A percentile compares a stretch with the other conserved stretches of the same genome.
Conservation (phyloP, 1,140 invertebrate species). For the Marisa cornuarietis region DNA sequence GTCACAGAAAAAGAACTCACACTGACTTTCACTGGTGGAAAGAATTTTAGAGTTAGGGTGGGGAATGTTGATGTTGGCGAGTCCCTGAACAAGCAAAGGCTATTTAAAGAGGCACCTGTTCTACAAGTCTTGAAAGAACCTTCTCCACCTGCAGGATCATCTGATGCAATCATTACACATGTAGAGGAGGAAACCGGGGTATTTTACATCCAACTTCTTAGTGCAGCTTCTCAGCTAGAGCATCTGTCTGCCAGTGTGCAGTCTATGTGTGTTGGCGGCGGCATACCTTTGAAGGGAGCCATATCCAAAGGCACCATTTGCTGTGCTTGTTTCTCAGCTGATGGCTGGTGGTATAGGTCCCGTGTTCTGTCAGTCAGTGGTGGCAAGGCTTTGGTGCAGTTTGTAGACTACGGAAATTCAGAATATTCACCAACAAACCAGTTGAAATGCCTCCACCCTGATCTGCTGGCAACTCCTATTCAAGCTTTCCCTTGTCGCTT, state of each 20-base stretch:
- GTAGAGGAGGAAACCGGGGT: conserved; percentile 32
- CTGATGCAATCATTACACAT: conserved; percentile 27
- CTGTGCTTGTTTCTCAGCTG: conserved; percentile 76
- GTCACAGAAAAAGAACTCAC: conserved; percentile 28
- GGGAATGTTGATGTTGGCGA: conserved; percentile 38
- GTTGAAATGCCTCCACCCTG: conserved; percentile 26
- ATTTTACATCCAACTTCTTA: conserved; percentile 34
- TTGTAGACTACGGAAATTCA: conserved; percentile 62
- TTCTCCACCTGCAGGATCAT: conserved; percentile 20
- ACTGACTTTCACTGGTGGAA: conserved; percentile 21
- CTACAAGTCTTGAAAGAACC: conserved; percentile 13
- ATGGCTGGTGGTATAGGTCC: conserved; percentile 81
- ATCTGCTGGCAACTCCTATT: conserved; percentile 27
- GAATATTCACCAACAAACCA: conserved; percentile 27
- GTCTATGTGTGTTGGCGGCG: conserved; percentile 13
- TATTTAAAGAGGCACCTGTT: conserved; percentile 14
- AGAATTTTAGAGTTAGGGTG: conserved; percentile 18
- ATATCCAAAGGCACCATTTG: conserved; percentile 29
- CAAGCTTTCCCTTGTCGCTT: conserved; percentile 38
- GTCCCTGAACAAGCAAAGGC: conserved; percentile 36
- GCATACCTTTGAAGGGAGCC: conserved; percentile 3
- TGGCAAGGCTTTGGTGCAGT: conserved; percentile 75
- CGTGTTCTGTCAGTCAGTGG: conserved; percentile 70
- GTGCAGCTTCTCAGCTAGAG: conserved; percentile 7
- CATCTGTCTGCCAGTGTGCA: conserved; percentile 17